Percentiles rank a stretch among this genome's conserved stretches.
These are phyloP conservation scores for Lagopus muta DNA, from an alignment of 2,113 vertebrate genomes.

Conservation along the genomic window DNA sequence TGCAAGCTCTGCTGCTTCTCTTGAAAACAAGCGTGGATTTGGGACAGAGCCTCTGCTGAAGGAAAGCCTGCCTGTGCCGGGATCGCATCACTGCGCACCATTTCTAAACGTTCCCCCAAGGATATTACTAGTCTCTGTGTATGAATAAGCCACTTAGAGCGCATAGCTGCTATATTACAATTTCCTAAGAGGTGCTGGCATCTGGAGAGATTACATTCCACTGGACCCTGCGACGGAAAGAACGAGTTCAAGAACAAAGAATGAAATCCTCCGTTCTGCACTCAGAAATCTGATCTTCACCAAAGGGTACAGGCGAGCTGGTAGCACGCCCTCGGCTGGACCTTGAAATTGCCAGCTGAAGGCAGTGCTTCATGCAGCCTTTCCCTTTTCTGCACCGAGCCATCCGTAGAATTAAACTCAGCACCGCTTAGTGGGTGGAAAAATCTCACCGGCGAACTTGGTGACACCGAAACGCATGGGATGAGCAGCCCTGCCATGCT, in stretches of 20 bases:
- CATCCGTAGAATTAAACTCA: not conserved
- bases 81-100: not conserved
- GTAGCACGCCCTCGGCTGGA: not conserved
- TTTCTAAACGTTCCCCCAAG: not conserved
- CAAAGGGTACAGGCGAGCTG: not conserved
- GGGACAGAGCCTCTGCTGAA: not conserved
- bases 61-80: not conserved
- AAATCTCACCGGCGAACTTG: not conserved
- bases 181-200: conserved; percentile 74
- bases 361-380: not conserved
- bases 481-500: not conserved
- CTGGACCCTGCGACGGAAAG: conserved; percentile 72
- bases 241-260: conserved; percentile 75
- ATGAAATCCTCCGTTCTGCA: conserved; percentile 57
- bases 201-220: conserved; percentile 76
- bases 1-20: not conserved
- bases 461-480: not conserved
- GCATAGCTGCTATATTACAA: conserved; percentile 64
- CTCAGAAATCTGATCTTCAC: conserved; percentile 58
- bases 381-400: not conserved
- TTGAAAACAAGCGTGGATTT: not conserved
- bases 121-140: conserved; percentile 28
- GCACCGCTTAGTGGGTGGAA: not conserved
- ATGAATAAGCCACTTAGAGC: conserved; percentile 68
- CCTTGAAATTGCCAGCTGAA: rapidly evolving